Evolutionary conservation across 2,113 vertebrate species (phyloP).

Genomic region (Pycnonotus jocosus): DNA sequence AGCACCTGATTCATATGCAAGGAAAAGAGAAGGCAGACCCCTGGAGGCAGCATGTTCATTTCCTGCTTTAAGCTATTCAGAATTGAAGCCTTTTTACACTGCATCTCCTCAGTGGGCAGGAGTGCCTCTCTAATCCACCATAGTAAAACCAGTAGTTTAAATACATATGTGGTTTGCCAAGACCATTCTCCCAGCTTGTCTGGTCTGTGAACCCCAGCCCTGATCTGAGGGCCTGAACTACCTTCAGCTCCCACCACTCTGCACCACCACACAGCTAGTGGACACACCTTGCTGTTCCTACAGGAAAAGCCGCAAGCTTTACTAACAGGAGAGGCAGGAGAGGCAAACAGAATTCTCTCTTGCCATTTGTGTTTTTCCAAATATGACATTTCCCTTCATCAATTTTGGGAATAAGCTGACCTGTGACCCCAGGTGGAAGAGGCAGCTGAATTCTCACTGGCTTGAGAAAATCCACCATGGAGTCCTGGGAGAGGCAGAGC

Average conservation of each 20-base stretch:
- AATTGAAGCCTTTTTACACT: neutral
- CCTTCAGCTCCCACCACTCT: neutral
- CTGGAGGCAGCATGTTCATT: neutral
- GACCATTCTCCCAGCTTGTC: neutral
- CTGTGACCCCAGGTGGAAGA: constrained; percentile 83
- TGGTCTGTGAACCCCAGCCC: neutral
- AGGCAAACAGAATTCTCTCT: neutral
- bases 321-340: neutral
- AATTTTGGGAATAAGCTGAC: constrained; percentile 62
- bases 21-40: neutral
- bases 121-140: neutral
- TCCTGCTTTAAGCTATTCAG: neutral
- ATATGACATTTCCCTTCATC: neutral
- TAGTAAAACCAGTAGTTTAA: neutral
- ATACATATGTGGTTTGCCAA: neutral
- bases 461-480: constrained; percentile 76
- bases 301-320: neutral
- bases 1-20: neutral
- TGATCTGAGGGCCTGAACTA: neutral
- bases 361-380: neutral
- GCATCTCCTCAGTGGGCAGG: neutral
- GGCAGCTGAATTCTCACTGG: constrained; percentile 91
- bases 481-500: constrained; percentile 85
- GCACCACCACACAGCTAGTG: neutral
- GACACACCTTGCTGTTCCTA: neutral